Conservation (phyloP, 2,888 invertebrate species). For the Monopis laevigella region DNA sequence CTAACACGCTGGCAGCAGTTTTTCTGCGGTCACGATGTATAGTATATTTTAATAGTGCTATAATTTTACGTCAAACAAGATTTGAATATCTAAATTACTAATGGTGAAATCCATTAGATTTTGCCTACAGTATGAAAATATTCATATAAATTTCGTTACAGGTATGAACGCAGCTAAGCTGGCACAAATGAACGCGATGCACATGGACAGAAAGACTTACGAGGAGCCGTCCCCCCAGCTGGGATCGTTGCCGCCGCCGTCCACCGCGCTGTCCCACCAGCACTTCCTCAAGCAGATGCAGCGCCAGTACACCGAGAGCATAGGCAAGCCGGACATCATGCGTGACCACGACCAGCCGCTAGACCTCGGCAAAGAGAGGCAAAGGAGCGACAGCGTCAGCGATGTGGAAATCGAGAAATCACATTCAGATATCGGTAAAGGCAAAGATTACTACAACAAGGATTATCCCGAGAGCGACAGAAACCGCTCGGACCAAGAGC, state of each 20-base stretch:
- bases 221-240: slow-evolving; percentile 68
- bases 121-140: too few relatives aligned
- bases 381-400: slow-evolving; percentile 42
- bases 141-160: slow-evolving; percentile 30
- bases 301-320: slow-evolving; percentile 65
- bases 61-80: too few relatives aligned
- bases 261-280: slow-evolving; percentile 63
- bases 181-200: slow-evolving; percentile 76
- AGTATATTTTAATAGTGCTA: too few relatives aligned
- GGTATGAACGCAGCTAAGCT: slow-evolving; percentile 82
- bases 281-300: slow-evolving; percentile 73
- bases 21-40: not conserved
- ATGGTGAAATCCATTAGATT: too few relatives aligned
- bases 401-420: slow-evolving; percentile 47
- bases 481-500: slow-evolving; percentile 36
- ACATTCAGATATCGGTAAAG: slow-evolving; percentile 61
- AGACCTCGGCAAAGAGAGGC: slow-evolving; percentile 64
- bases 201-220: slow-evolving; percentile 57
- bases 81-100: too few relatives aligned
- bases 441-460: slow-evolving; percentile 41
- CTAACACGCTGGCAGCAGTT: too few relatives aligned
- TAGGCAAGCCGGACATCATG: slow-evolving; percentile 65
- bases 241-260: slow-evolving; percentile 63
- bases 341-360: slow-evolving; percentile 60
- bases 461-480: slow-evolving; percentile 41